A percentile compares a stretch with the other conserved stretches of the same genome.
Evolutionary conservation across 2,888 invertebrate species (phyloP).

Genomic region (Auanema freiburgensis): DNA sequence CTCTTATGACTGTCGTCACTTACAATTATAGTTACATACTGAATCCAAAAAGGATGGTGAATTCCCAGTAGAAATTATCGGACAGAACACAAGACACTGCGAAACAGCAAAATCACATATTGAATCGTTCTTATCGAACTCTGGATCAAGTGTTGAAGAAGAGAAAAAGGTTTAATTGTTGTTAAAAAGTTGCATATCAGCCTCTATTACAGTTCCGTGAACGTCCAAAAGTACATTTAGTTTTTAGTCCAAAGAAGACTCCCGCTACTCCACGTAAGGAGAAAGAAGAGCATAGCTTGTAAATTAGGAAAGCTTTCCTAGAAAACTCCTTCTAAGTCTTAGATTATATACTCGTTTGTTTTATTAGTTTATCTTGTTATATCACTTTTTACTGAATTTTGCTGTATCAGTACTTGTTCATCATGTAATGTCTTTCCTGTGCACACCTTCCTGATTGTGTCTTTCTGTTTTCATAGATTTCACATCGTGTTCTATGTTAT

Average conservation of each 20-base stretch:
- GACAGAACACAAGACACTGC: slow-evolving; percentile 15
- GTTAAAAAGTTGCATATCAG: neutral
- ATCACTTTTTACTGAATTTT: no score
- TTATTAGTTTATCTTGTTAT: no score
- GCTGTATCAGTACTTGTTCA: no score
- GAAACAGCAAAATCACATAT: slow-evolving; percentile 24
- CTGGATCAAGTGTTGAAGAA: slow-evolving; percentile 18
- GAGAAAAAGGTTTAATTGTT: slow-evolving; percentile 7
- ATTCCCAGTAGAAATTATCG: slow-evolving; percentile 30
- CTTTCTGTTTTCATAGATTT: no score
- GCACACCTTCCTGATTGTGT: no score
- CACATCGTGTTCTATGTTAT: no score
- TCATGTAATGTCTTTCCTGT: no score
- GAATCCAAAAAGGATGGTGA: slow-evolving; percentile 32
- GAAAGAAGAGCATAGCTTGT: neutral
- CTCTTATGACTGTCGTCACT: neutral
- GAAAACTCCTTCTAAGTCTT: no score
- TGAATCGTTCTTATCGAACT: slow-evolving; percentile 19
- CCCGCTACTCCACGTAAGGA: neutral
- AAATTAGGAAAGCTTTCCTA: no score
- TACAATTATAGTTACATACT: slow-evolving; percentile 24
- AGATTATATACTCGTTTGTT: no score
- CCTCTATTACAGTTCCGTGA: slow-evolving; percentile 6
- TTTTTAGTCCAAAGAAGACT: slow-evolving; percentile 15
- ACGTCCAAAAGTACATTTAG: slow-evolving; percentile 19